Evolutionary conservation across 2,797 vertebrate species (phyloP).

Genomic region (Lates japonicus): DNA sequence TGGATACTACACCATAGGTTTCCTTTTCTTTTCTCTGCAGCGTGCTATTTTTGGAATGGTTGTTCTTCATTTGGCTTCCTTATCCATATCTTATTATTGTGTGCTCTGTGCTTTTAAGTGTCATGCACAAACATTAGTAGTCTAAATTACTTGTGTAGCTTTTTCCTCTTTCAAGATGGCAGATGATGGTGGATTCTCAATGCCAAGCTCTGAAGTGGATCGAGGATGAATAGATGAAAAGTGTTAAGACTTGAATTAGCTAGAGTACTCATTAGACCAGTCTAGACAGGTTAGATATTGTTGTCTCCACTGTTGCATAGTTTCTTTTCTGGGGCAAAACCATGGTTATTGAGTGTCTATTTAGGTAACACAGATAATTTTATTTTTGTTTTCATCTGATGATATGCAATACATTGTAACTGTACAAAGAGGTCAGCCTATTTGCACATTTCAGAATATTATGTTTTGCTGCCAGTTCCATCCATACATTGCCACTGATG

Average conservation of each 20-base stretch:
- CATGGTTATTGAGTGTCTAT: neutral
- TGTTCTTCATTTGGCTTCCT: neutral
- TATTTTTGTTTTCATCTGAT: neutral
- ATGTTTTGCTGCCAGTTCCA: too few species aligned
- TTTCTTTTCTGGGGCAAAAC: neutral
- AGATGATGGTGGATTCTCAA: conserved; percentile 89
- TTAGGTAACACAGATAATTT: neutral
- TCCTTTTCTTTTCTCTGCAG: neutral
- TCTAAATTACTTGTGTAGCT: neutral
- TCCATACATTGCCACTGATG: too few species aligned
- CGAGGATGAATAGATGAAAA: conserved; percentile 87
- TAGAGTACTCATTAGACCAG: neutral
- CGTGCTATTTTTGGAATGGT: neutral
- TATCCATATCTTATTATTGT: neutral
- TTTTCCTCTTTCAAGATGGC: conserved; percentile 81
- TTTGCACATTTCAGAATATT: neutral
- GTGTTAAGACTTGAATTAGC: conserved; percentile 63
- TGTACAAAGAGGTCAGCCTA: neutral
- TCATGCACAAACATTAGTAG: neutral
- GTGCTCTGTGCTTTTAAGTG: neutral
- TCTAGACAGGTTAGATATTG: neutral
- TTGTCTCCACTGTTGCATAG: neutral
- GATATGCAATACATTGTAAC: neutral
- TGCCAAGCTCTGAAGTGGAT: conserved; percentile 89
- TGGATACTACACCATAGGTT: neutral